Evolutionary conservation across 2,888 invertebrate genomes (phyloP), one percentile per base, ranked within the genome.

Genomic region (Napeogenes sylphis): DNA sequence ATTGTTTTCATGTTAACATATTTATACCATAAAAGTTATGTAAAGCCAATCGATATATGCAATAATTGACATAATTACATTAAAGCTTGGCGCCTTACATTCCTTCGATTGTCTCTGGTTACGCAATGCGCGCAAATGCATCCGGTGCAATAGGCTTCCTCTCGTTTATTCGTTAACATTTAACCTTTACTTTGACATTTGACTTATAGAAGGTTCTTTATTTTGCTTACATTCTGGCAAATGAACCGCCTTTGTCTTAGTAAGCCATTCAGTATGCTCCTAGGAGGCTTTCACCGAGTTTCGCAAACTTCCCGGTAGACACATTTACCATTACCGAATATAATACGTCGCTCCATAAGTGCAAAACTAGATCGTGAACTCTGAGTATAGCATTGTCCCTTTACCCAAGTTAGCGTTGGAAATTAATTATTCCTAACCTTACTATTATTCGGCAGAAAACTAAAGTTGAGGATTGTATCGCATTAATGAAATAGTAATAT

Each of bases 151-250:
- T 45, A 14, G 51, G 51, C 1, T 21, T 21, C 21, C 63, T 60
- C 63, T 63, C 68, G 58, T 61, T 55, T 68, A 56, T 38, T 56
- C 45, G 65, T 67, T 84, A 82, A 84, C 84, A 78, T 87, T 85
- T 87, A 84, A 87, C 86, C 87, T 87, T 87, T 86, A 82, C 83
- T 79, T 79, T 87, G 85, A 85, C 87, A 87, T 89, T 87, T 86
- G 77, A 80, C 77, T 80, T 79, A 83, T 80, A 82, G 77, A 77
- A 76, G 79, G 80, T 80, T 83, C 84, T 85, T 85, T 85, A 88
- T 85, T 83, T 82, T 79, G 78, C 82, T 76, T 77, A 82, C 82
- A 80, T 83, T 82, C 80, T 73, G 83, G 79, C 79, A 86, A 87
- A 87, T 84, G 83, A 86, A 84, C 81, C 77, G 80, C 85, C 84